Conservation (phyloP, 2,888 invertebrate species). For the Heliconius sara region DNA sequence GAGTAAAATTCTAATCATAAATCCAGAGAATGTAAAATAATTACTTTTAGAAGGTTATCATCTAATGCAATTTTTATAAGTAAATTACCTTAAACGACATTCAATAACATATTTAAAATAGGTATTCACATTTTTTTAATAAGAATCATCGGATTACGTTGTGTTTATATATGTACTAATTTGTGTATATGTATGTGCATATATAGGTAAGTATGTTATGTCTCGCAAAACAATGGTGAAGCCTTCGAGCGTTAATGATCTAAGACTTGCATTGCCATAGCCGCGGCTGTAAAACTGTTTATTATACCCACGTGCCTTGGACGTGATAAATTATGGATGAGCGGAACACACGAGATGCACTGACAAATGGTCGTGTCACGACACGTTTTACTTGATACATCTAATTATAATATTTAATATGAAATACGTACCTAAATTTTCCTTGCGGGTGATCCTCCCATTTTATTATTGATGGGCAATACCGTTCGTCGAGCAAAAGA, state of each 20-base stretch:
- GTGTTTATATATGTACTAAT: background rate
- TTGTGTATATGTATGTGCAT: background rate
- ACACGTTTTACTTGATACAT: slow-evolving; percentile 44
- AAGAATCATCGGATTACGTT: slow-evolving; percentile 13
- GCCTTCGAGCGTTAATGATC: slow-evolving; percentile 51
- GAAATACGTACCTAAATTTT: slow-evolving; percentile 86
- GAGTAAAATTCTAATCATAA: background rate
- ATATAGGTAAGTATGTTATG: slow-evolving; percentile 11
- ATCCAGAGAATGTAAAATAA: background rate
- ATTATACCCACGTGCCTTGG: slow-evolving; percentile 67
- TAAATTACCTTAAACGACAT: slow-evolving; percentile 22
- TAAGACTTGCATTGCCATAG: slow-evolving; percentile 49
- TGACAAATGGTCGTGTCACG: slow-evolving; percentile 60
- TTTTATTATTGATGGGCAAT: slow-evolving; percentile 92
- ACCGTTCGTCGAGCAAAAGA: slow-evolving; percentile 88
- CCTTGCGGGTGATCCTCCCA: slow-evolving; percentile 94
- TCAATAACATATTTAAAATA: slow-evolving; percentile 8
- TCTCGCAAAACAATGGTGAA: slow-evolving; percentile 39
- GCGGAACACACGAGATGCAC: slow-evolving; percentile 55
- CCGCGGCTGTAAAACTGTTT: slow-evolving; percentile 62
- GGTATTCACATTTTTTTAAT: slow-evolving; percentile 19
- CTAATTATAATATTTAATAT: slow-evolving; percentile 20
- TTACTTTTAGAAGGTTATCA: background rate
- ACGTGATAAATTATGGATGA: slow-evolving; percentile 71
- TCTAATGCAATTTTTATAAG: slow-evolving; percentile 4